Conservation (phyloP, 2,888 invertebrate genomes). For the Masnerella sp. region DNA sequence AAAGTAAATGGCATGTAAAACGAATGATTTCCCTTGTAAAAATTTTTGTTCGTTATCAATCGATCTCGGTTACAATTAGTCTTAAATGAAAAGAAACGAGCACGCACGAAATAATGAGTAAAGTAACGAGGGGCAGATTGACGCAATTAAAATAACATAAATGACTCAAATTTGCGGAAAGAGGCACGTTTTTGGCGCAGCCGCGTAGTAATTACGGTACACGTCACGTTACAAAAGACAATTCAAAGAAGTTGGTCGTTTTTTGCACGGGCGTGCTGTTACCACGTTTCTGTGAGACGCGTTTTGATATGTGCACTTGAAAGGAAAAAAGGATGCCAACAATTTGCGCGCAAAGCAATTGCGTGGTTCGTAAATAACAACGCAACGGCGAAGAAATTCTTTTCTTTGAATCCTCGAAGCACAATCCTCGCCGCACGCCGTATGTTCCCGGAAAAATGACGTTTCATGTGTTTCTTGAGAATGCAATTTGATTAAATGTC, state of each 20-base stretch:
- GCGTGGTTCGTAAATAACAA: constrained; percentile 47
- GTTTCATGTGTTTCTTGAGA: constrained; percentile 26
- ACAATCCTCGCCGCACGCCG: constrained; percentile 4
- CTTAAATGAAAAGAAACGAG: neutral
- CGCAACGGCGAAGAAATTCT: constrained; percentile 39
- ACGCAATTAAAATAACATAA: constrained; percentile 47
- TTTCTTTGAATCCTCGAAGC: constrained; percentile 39
- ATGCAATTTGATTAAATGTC: constrained; percentile 34
- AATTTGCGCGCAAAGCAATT: constrained; percentile 53
- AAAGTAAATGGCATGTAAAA: too few relatives aligned
- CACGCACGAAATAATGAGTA: constrained; percentile 14
- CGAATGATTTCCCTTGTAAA: too few relatives aligned
- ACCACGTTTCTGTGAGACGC: constrained; percentile 45
- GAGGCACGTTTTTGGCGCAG: constrained; percentile 27
- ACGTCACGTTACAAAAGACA: constrained; percentile 42
- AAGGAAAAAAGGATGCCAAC: constrained; percentile 54
- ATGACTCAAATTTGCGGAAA: constrained; percentile 43
- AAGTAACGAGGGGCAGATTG: constrained; percentile 24
- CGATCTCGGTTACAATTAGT: constrained; percentile 1
- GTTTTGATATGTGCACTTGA: constrained; percentile 48
- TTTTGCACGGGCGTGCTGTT: constrained; percentile 24
- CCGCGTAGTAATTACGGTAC: constrained; percentile 33
- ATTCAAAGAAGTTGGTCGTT: constrained; percentile 43
- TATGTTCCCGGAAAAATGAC: constrained; percentile 45
- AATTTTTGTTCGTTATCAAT: neutral